Evolutionary conservation across 2,888 invertebrate genomes (phyloP).

Genomic region (Clitarchus hookeri): DNA sequence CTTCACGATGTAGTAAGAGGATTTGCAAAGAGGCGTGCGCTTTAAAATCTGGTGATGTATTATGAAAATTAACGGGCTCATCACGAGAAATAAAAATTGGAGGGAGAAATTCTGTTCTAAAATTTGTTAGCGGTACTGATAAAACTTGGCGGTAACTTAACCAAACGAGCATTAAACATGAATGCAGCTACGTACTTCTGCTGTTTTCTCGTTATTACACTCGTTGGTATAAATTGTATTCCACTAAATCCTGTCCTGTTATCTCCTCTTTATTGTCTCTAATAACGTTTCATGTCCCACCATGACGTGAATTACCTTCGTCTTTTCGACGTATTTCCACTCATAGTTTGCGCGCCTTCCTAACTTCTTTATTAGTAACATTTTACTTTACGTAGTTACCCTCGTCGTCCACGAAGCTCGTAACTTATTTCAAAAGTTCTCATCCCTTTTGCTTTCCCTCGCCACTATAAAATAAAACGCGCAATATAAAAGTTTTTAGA

Average conservation of each 20-base stretch:
- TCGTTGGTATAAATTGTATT: too few species aligned
- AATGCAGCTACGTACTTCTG: neutral
- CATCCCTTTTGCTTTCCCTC: neutral
- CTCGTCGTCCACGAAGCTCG: neutral
- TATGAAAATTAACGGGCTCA: neutral
- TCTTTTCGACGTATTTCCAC: neutral
- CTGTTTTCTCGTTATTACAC: too few species aligned
- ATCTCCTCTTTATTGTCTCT: neutral
- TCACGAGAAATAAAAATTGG: neutral
- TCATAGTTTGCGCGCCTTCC: neutral
- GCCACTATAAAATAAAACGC: neutral
- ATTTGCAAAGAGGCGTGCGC: neutral
- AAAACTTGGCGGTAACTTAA: neutral
- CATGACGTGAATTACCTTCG: neutral
- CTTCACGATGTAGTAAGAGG: conserved; percentile 9
- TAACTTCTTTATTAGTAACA: neutral
- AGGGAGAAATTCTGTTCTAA: neutral
- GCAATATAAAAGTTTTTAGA: neutral
- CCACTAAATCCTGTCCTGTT: too few species aligned
- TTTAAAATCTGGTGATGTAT: neutral
- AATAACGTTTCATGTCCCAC: neutral
- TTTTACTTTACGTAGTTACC: neutral
- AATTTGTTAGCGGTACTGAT: neutral
- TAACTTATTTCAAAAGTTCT: neutral
- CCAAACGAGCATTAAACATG: neutral